Base-by-base conservation (phyloP, 37 sponge, comb jelly and placozoan genomes). In the Ianthella basta region DNA sequence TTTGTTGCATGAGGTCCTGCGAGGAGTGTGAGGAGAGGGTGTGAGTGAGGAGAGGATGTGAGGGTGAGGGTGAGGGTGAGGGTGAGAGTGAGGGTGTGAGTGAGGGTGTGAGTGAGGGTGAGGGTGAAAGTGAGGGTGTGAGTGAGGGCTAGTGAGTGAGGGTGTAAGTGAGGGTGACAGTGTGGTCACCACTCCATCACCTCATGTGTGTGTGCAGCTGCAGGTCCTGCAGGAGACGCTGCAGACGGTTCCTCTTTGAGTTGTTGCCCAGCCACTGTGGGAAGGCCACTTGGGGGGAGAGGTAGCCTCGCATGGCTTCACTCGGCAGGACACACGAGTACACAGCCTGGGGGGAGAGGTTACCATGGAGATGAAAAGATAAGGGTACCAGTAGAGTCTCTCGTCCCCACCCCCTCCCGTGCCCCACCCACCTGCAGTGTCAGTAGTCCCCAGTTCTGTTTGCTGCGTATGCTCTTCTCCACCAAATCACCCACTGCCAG, bases 251-350 rank as follows among this genome's bases (percentile, higher is more conserved):
- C 15, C 86, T 77, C 86, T 95, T 97, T 33, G 97, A 97, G 86
- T 93, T 87, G 44, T 87, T 89, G 37, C 99, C 99, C 20, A 99
- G 86, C 92, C 95, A 95, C 72, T 83, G 87, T 5, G 99, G 99
- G 88, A 99, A 99, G 59, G 83, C 72, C 16, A 95, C 85, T 81
- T 65, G 59, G 1, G 67, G 82, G 18, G 87, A 83, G 15, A 95
- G 33, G 35, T 55, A 35, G 8, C 99, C 99, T 36, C 87, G 68
- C 92, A 96, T 90, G 67, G 74, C 55, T 44, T 78, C 86, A 0
- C 95, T 95, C 23, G 99, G 99, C 40, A 97, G 82, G 3, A 95
- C 92, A 82, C 92, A 91, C 36, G 96, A 93, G 87, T 91, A 97
- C 53, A 94, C 63, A 3, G 95, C 90, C 97, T 93, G 72, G 15